Conservation (phyloP, 2,113 vertebrate species). For the Melanotaenia duboulayi region DNA sequence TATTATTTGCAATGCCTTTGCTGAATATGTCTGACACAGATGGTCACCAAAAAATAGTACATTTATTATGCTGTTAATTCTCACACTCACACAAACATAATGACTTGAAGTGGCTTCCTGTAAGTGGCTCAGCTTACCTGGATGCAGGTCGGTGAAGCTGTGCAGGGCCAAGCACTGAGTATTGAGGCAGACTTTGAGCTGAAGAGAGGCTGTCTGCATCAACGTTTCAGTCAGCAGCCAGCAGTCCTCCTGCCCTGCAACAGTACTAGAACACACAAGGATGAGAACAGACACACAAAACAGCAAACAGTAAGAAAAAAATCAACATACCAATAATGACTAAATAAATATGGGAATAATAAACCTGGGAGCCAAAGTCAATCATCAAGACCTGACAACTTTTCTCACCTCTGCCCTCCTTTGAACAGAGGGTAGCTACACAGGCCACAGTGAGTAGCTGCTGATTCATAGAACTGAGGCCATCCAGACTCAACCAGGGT, state of each 20-base stretch:
- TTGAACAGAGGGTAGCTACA: conserved; percentile 92
- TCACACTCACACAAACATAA: too few species aligned
- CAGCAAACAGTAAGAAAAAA: neutral
- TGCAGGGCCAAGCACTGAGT: conserved; percentile 92
- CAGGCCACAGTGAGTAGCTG: conserved; percentile 90
- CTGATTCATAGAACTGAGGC: conserved; percentile 93
- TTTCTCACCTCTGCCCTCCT: conserved; percentile 90
- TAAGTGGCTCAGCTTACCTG: conserved; percentile 81
- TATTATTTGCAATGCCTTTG: too few species aligned
- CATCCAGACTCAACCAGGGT: conserved; percentile 89
- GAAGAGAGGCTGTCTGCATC: conserved; percentile 90
- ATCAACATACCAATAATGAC: neutral
- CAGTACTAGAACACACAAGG: conserved; percentile 79
- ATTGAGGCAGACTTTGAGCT: conserved; percentile 94
- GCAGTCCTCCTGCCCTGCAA: conserved; percentile 92
- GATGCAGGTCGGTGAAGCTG: conserved; percentile 94
- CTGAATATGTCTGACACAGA: neutral
- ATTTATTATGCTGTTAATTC: too few species aligned
- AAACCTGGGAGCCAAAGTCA: neutral
- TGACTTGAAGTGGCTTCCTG: too few species aligned
- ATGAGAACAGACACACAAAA: conserved; percentile 1
- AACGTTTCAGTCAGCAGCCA: conserved; percentile 92
- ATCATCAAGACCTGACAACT: neutral
- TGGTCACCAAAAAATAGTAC: too few species aligned
- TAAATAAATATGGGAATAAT: neutral